Percentiles rank a stretch among this genome's conserved stretches.
phyloP scores from a whole-genome alignment of 2,113 vertebrate species.

The Stigmatopora nigra region DNA sequence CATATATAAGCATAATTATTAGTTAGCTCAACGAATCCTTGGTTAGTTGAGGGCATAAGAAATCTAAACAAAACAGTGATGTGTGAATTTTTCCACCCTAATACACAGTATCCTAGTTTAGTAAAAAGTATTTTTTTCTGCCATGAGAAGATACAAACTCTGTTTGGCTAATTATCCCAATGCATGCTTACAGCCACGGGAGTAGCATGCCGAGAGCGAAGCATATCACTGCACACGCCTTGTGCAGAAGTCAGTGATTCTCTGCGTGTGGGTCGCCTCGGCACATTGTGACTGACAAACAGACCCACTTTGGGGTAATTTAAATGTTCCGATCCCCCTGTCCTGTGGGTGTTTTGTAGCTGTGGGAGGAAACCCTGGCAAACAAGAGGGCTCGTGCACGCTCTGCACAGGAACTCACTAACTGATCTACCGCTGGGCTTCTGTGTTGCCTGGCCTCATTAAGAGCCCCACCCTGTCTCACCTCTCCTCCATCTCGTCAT shows the following conservation, averaged over 20 bases:
- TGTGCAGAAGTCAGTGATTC: constrained; percentile 15
- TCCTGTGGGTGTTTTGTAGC: constrained; percentile 26
- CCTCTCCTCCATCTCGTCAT: constrained; percentile 29
- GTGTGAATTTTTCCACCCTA: no score
- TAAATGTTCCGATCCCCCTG: constrained; percentile 15
- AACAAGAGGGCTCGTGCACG: constrained; percentile 26
- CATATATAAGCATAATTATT: no score
- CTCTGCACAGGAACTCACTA: constrained; percentile 22
- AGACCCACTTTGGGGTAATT: constrained; percentile 29
- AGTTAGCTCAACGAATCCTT: no score
- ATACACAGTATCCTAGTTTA: background rate
- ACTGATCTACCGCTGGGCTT: constrained; percentile 36
- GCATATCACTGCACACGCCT: constrained; percentile 28
- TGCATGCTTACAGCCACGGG: background rate
- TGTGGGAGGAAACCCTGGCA: constrained; percentile 20
- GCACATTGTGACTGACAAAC: constrained; percentile 27
- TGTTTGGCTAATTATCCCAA: background rate
- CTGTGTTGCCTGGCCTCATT: constrained; percentile 37
- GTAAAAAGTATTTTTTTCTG: background rate
- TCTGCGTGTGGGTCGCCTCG: constrained; percentile 10
- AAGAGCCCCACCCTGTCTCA: constrained; percentile 34
- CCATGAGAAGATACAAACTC: background rate
- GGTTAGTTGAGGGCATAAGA: no score
- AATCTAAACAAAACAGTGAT: no score
- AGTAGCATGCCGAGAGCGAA: background rate